Evolutionary conservation across 2,888 invertebrate species (phyloP), one percentile per base, ranked within the genome.

Genomic region (Pristionchus japonicus): DNA sequence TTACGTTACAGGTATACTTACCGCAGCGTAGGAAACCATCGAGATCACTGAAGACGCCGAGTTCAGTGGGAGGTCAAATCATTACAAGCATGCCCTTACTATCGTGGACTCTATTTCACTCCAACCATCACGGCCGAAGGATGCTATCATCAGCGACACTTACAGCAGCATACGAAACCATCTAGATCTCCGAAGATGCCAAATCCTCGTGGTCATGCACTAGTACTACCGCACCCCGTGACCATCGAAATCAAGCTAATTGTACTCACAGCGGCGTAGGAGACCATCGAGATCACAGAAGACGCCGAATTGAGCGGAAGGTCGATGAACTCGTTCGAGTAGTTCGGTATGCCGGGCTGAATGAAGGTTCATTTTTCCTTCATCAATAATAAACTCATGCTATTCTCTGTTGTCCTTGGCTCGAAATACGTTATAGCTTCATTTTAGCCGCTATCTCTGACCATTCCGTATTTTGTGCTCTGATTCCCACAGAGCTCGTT

Each of bases 291-390:
- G 43, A 90, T 89, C 20, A 88, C 61, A 1, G 91, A 90, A 17
- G 89, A 89, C 4, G 90, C 49, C 15, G 89, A 88, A 64, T 91
- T 91, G 64, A 91, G 74, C 34, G 90, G 90, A 4, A 91, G 88
- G 84, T 91, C 91, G 57, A 91, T 90, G 83, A 90, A 89, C 67
- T 86, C 83, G 82, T 91, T 91, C 47, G 90, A 90, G 64, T 91
- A 91, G 84, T 91, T 91, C 31, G n/a, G 43, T 43, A 77, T 43
- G 43, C 43, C 43, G 40, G 77, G 43, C 77, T 77, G 77, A 77
- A 77, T 27, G 31, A 64, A 31, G n/a, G n/a, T n/a, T n/a, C n/a
- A n/a, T n/a, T n/a, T n/a, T n/a, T n/a, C n/a, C n/a, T n/a, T n/a
- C n/a, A n/a, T n/a, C n/a, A n/a, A n/a, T n/a, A n/a, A n/a, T n/a